Base-by-base conservation (phyloP, 2,797 vertebrate genomes). In the Hippopotamyrus pictus region DNA sequence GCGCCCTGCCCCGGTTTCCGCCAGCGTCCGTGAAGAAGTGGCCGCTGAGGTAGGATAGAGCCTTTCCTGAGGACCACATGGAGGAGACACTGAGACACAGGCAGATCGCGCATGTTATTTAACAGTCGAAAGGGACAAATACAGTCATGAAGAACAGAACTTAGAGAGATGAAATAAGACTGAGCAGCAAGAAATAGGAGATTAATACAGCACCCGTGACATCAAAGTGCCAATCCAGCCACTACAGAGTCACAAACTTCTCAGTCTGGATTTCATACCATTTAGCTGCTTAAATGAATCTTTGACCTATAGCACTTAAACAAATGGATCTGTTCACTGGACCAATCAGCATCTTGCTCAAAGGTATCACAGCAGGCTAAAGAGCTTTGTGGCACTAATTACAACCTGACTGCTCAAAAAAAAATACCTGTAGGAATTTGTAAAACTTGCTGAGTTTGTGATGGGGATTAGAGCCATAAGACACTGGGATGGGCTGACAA, bases 21-120 rank as follows among this genome's bases (percentile, higher is more conserved):
- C 93, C 96, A 82, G 93, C 91, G 89, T 96, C 96, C 88, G 22
- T 94, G 91, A 97, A 97, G 94, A 96, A 97, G 94, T 96, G 96
- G 93, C 92, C 94, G 90, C 95, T 96, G 82, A 95, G 92, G 91
- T 96, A 96, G 46, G 94, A 95, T 85, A 97, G 95, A 48, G 96
- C 96, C 14, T 94, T 95, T 41, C 96, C 96, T 97, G 93, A 0
- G 92, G 29, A 14, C 65, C 44, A 85, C 76, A 73, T 2, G 86
- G 46, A 2, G 46, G 88, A 57, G 85, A 88, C 14, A 84, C 76
- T 44, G 37, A 44, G 37, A 83, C 19, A 19, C 73, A 22, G 3
- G 46, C 19, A 37, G n/a, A 19, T 12, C 14, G 0, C 2, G 9
- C 17, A 76, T 19, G 12, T 41, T 17, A 76, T 41, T 37, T 44